phyloP scores from a whole-genome alignment of 2,888 invertebrate genomes.

The Parnassius glacialis region DNA sequence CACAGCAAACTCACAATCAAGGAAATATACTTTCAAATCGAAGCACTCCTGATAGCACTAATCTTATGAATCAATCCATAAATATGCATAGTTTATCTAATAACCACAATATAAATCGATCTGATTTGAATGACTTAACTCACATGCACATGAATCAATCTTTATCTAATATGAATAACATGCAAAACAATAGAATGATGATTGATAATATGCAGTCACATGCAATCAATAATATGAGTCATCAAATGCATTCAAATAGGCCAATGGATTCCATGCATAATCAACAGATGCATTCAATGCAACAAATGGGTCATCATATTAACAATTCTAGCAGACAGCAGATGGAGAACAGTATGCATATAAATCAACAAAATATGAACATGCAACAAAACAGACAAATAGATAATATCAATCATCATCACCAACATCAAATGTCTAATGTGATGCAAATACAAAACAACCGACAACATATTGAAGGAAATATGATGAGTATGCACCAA shows the following conservation, averaged over 20 bases:
- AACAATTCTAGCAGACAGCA: slow-evolving; percentile 55
- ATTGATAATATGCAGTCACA: slow-evolving; percentile 72
- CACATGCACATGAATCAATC: slow-evolving; percentile 74
- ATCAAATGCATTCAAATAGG: slow-evolving; percentile 68
- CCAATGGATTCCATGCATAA: slow-evolving; percentile 70
- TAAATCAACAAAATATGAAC: slow-evolving; percentile 63
- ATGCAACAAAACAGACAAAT: slow-evolving; percentile 70
- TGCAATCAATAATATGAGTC: slow-evolving; percentile 61
- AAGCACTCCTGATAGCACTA: slow-evolving; percentile 60
- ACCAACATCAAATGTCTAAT: slow-evolving; percentile 72
- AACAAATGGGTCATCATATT: slow-evolving; percentile 70
- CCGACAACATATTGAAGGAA: slow-evolving; percentile 63
- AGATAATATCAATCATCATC: slow-evolving; percentile 65
- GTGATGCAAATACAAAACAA: slow-evolving; percentile 73
- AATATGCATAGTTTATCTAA: slow-evolving; percentile 63
- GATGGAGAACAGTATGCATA: slow-evolving; percentile 68
- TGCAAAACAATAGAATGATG: slow-evolving; percentile 72
- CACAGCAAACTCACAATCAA: slow-evolving; percentile 62
- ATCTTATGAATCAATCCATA: slow-evolving; percentile 66
- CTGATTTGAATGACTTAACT: slow-evolving; percentile 63
- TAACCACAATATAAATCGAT: slow-evolving; percentile 60
- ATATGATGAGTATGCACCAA: slow-evolving; percentile 69
- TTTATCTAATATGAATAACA: slow-evolving; percentile 59
- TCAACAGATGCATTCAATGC: slow-evolving; percentile 67
- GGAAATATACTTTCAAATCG: slow-evolving; percentile 60